Percentiles rank a stretch among this genome's conserved stretches.
phyloP scores from a whole-genome alignment of 2,113 vertebrate genomes.

The Patagioenas fasciata region DNA sequence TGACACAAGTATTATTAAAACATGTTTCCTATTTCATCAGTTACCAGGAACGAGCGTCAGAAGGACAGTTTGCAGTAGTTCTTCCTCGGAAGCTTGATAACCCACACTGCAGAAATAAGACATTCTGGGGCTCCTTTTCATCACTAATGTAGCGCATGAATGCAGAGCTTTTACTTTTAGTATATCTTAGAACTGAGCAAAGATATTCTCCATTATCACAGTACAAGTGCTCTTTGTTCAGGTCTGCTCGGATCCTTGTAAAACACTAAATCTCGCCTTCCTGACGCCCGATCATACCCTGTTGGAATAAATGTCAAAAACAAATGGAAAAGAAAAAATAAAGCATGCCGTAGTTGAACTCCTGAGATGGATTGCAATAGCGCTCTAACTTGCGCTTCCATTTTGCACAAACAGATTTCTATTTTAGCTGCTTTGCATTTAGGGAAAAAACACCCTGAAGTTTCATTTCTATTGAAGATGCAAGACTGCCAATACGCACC shows the following conservation, averaged over 20 bases:
- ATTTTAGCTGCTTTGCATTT: slow-evolving; percentile 18
- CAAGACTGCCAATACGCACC: neutral
- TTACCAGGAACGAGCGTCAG: slow-evolving; percentile 25
- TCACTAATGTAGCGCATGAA: neutral
- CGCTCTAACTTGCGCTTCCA: neutral
- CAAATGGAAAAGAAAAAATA: neutral
- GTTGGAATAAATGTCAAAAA: slow-evolving; percentile 25
- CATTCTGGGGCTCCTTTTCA: neutral
- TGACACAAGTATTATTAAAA: neutral
- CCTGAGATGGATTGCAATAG: neutral
- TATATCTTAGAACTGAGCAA: neutral
- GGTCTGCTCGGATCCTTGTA: neutral
- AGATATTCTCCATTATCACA: neutral
- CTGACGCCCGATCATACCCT: neutral
- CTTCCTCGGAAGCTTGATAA: slow-evolving; percentile 31
- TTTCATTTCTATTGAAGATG: slow-evolving; percentile 4
- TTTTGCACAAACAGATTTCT: slow-evolving; percentile 31
- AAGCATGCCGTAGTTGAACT: neutral
- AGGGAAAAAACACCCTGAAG: neutral
- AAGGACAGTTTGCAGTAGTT: slow-evolving; percentile 23
- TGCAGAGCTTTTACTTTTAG: slow-evolving; percentile 27
- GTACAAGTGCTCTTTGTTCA: neutral
- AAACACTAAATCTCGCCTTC: slow-evolving; percentile 3
- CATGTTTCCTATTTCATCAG: neutral
- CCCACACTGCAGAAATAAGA: neutral